Percentiles rank a stretch among this genome's conserved stretches.
phyloP scores from a whole-genome alignment of 2,888 invertebrate species.

The Pogonocherus hispidulus region DNA sequence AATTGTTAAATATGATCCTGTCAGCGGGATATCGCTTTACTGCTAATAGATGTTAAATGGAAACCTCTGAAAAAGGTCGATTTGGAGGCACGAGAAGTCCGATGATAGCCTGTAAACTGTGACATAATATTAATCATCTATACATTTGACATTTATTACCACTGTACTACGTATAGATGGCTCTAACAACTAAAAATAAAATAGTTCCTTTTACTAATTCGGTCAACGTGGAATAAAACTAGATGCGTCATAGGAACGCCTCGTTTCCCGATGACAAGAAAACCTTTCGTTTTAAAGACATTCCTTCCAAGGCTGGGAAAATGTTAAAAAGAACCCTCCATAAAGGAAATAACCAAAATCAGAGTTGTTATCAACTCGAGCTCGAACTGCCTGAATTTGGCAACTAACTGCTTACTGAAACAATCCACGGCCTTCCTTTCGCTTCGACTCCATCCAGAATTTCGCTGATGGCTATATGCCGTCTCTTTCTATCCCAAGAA shows the following conservation, averaged over 20 bases:
- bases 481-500: conserved; percentile 34
- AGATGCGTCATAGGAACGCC: neutral
- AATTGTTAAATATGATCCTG: too few relatives aligned
- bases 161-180: too few relatives aligned
- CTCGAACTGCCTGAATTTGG: conserved; percentile 50
- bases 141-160: too few relatives aligned
- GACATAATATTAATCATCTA: too few relatives aligned
- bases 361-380: conserved; percentile 39
- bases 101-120: too few relatives aligned
- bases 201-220: too few relatives aligned
- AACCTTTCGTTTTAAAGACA: neutral
- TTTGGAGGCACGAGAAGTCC: too few relatives aligned
- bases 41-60: too few relatives aligned
- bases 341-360: conserved; percentile 36
- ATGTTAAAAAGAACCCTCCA: conserved; percentile 20
- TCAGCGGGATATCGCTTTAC: too few relatives aligned
- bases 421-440: conserved; percentile 53
- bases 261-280: conserved; percentile 4
- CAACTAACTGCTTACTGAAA: conserved; percentile 54
- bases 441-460: conserved; percentile 41
- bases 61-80: too few relatives aligned
- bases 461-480: conserved; percentile 23
- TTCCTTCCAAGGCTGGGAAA: neutral
- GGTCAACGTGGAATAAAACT: too few relatives aligned
- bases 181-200: too few relatives aligned